Conservation (phyloP, 2,888 invertebrate genomes). For the Leptopilina drosophilae region DNA sequence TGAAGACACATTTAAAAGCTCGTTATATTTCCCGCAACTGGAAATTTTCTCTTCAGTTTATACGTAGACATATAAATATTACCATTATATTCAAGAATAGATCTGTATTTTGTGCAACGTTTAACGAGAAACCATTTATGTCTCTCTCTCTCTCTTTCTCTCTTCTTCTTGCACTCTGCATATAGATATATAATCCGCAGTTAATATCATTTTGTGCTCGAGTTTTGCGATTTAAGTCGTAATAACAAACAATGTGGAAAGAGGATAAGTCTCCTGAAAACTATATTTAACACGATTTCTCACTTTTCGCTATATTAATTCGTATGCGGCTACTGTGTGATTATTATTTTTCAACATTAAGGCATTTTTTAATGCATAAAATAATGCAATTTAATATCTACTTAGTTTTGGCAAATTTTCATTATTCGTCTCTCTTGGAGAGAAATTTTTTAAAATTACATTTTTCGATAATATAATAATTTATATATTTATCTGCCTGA, state of each 20-base stretch:
- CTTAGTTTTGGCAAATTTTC: too few relatives aligned
- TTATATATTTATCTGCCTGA: too few relatives aligned
- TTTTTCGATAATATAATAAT: too few relatives aligned
- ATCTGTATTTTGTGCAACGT: constrained; percentile 6
- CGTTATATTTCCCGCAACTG: neutral
- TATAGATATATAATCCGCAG: constrained; percentile 21
- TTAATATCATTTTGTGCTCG: constrained; percentile 27
- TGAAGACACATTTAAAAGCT: constrained; percentile 14
- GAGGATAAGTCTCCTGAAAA: constrained; percentile 24
- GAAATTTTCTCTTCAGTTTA: too few relatives aligned
- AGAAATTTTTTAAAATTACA: too few relatives aligned
- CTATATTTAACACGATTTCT: neutral
- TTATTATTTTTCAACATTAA: too few relatives aligned
- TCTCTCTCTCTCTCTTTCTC: neutral
- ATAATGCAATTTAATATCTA: too few relatives aligned
- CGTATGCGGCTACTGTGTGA: too few relatives aligned
- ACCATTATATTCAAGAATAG: neutral
- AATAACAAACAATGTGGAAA: constrained; percentile 26
- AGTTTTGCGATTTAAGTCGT: constrained; percentile 25
- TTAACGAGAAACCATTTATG: constrained; percentile 27
- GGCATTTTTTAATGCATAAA: too few relatives aligned
- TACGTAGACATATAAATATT: neutral
- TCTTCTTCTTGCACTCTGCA: too few relatives aligned
- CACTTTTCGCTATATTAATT: neutral
- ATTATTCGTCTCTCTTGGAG: too few relatives aligned